Evolutionary conservation across 2,797 vertebrate species (phyloP).

Genomic region (Dermochelys coriacea): DNA sequence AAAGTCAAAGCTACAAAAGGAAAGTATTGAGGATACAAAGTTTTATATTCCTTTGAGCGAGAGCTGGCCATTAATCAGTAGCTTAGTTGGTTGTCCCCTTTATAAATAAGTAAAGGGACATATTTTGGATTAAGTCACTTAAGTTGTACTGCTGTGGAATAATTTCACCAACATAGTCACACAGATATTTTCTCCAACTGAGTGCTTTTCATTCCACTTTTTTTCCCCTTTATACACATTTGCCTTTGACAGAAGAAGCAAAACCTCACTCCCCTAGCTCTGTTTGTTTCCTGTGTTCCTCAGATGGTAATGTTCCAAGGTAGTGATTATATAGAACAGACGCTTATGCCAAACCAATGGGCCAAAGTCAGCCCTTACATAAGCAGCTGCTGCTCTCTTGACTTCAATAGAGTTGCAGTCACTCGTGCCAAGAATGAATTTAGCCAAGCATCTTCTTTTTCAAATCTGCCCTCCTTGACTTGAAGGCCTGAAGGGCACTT

Average conservation of each 20-base stretch:
- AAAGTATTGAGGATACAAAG: neutral
- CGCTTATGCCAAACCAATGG: neutral
- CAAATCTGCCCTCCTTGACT: neutral
- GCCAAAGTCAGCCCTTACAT: neutral
- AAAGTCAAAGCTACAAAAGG: neutral
- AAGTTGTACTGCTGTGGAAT: neutral
- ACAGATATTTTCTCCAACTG: neutral
- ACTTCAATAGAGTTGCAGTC: neutral
- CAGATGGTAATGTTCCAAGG: neutral
- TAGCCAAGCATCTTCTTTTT: neutral
- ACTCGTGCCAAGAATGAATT: neutral
- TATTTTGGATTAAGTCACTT: neutral
- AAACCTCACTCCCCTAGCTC: neutral
- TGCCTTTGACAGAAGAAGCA: neutral
- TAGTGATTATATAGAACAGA: neutral
- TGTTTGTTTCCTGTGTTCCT: neutral
- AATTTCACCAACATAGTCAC: neutral
- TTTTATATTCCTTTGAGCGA: neutral
- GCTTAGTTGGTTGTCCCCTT: neutral
- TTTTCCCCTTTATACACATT: neutral
- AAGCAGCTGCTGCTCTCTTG: neutral
- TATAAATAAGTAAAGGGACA: neutral
- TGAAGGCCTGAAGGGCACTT: neutral
- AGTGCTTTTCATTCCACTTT: neutral
- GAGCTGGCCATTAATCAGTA: neutral